Percentiles rank a stretch among this genome's conserved stretches.
phyloP scores from a whole-genome alignment of 2,113 vertebrate species.

The Cryptoleucopteryx plumbea region DNA sequence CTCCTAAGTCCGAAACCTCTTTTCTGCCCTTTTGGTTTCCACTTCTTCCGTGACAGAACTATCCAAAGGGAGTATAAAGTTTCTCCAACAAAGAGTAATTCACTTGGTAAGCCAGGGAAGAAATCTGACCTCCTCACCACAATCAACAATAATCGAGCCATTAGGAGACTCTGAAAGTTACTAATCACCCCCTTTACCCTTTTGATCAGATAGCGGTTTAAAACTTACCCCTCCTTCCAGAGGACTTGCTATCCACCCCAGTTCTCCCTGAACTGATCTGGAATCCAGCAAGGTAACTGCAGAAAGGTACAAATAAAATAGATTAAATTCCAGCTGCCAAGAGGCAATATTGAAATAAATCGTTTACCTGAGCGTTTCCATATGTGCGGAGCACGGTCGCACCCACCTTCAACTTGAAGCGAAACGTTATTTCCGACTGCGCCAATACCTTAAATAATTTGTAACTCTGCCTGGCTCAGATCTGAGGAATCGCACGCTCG shows the following conservation, averaged over 20 bases:
- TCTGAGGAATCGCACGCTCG: neutral
- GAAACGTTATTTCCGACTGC: neutral
- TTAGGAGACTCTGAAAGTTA: conserved; percentile 73
- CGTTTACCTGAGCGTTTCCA: conserved; percentile 62
- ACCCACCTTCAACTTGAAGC: conserved; percentile 30
- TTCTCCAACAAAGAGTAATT: conserved; percentile 92
- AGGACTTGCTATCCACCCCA: conserved; percentile 96
- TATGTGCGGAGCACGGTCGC: neutral
- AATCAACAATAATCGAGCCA: conserved; percentile 85
- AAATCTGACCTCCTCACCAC: conserved; percentile 87
- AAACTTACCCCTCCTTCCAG: conserved; percentile 98
- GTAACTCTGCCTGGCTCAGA: neutral
- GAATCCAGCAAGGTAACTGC: conserved; percentile 98
- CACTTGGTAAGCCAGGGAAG: conserved; percentile 80
- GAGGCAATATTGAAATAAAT: conserved; percentile 39
- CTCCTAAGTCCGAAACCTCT: conserved; percentile 76
- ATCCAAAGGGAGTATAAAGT: conserved; percentile 84
- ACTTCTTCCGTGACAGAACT: conserved; percentile 66
- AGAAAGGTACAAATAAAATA: conserved; percentile 65
- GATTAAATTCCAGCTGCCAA: conserved; percentile 66
- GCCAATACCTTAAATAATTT: conserved; percentile 4
- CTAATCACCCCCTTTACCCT: conserved; percentile 66
- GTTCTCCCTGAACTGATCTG: conserved; percentile 93
- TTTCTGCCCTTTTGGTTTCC: conserved; percentile 77
- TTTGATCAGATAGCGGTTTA: conserved; percentile 43